These are phyloP conservation scores for Proisotoma minuta DNA, from an alignment of 2,888 invertebrate species.

Conservation along the genomic window DNA sequence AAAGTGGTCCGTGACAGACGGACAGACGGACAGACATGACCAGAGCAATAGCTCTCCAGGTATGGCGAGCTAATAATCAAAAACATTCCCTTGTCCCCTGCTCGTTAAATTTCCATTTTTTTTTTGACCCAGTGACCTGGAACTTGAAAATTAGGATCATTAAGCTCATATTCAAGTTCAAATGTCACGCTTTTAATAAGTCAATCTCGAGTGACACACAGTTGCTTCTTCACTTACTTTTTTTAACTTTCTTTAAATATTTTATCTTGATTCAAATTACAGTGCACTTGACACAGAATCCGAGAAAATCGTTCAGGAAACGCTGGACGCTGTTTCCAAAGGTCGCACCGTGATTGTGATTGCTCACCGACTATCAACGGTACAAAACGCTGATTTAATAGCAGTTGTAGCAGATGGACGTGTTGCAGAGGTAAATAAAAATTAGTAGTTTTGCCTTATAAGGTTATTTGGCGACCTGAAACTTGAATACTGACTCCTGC, in stretches of 20 bases:
- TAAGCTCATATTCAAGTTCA: too few relatives aligned
- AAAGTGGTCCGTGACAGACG: not conserved
- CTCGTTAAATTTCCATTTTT: not conserved
- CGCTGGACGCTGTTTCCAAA: conserved; percentile 74
- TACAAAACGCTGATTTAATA: conserved; percentile 84
- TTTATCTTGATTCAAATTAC: conserved; percentile 49
- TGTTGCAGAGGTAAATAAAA: conserved; percentile 64
- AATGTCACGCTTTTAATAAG: too few relatives aligned
- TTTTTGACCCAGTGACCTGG: too few relatives aligned
- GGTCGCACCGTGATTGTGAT: conserved; percentile 91
- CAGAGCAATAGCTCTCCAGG: too few relatives aligned
- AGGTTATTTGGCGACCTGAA: not conserved
- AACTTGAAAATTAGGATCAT: too few relatives aligned
- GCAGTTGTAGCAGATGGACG: conserved; percentile 80
- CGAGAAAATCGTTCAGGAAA: conserved; percentile 82
- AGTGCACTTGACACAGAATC: conserved; percentile 91
- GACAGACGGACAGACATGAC: too few relatives aligned
- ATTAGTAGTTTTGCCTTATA: not conserved
- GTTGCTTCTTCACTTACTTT: too few relatives aligned
- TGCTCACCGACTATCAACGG: conserved; percentile 87
- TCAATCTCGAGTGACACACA: too few relatives aligned
- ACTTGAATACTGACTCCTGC: not conserved
- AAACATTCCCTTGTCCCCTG: not conserved
- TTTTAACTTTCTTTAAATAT: too few relatives aligned
- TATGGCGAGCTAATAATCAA: too few relatives aligned